A percentile compares a stretch with the other conserved stretches of the same genome.
phyloP scores from a whole-genome alignment of 2,888 invertebrate species.

The Ceriagrion tenellum region DNA sequence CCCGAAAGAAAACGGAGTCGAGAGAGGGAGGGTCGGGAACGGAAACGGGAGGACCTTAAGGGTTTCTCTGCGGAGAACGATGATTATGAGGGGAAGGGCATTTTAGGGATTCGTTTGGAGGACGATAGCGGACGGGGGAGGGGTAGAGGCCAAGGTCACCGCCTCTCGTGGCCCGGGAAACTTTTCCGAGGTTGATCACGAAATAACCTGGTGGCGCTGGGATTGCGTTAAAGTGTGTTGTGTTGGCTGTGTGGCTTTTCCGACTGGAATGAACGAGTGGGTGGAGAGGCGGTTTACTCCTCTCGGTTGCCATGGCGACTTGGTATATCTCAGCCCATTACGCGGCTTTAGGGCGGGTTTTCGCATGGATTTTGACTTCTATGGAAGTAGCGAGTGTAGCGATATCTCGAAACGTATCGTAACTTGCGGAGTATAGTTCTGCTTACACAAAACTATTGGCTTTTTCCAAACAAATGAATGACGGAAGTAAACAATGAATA shows the following conservation, averaged over 20 bases:
- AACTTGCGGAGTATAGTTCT: too few species aligned
- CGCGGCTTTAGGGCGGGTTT: too few species aligned
- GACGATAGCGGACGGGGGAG: not conserved
- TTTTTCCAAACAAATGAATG: too few species aligned
- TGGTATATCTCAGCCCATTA: not conserved
- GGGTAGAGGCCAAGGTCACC: not conserved
- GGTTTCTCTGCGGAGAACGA: not conserved
- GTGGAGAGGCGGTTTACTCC: not conserved
- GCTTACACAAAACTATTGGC: too few species aligned
- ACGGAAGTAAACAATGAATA: too few species aligned
- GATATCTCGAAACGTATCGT: too few species aligned
- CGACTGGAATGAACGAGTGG: not conserved
- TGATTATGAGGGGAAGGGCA: not conserved
- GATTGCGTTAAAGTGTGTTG: not conserved
- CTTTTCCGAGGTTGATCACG: conserved; percentile 14
- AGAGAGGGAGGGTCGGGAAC: not conserved
- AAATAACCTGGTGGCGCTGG: conserved; percentile 1
- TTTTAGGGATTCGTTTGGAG: not conserved
- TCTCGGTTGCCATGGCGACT: not conserved
- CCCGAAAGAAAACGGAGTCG: not conserved
- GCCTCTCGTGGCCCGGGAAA: not conserved
- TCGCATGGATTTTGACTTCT: too few species aligned
- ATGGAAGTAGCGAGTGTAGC: too few species aligned
- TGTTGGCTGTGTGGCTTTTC: not conserved
- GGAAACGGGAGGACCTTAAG: not conserved